phyloP scores from a whole-genome alignment of 2,797 vertebrate species.

The Sternarchorhynchus goeldii region DNA sequence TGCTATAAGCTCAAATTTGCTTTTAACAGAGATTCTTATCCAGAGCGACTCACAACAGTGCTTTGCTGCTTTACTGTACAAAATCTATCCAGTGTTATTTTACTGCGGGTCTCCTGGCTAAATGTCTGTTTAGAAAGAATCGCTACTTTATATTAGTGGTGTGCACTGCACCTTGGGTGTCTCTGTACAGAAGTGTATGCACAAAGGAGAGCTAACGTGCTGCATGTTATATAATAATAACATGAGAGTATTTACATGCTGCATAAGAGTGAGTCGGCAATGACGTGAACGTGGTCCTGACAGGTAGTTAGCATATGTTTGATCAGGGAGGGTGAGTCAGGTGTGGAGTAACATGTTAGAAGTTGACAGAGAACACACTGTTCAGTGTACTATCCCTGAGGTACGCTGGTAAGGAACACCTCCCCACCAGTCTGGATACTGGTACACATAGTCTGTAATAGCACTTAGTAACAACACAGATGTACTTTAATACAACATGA shows the following conservation, averaged over 20 bases:
- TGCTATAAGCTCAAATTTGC: background rate
- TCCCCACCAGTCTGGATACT: background rate
- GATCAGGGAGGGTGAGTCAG: slow-evolving; percentile 26
- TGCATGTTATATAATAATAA: background rate
- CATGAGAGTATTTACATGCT: background rate
- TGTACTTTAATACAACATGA: background rate
- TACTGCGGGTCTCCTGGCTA: slow-evolving; percentile 4
- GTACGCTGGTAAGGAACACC: background rate
- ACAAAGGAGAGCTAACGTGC: background rate
- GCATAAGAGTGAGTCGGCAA: background rate
- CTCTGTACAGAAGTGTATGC: background rate
- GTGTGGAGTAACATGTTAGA: slow-evolving; percentile 27
- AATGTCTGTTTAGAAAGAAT: slow-evolving; percentile 40
- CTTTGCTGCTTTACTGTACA: too few species aligned
- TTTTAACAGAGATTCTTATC: too few species aligned
- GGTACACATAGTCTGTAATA: background rate
- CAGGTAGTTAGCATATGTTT: slow-evolving; percentile 1
- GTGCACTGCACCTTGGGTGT: slow-evolving; percentile 21
- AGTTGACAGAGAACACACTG: slow-evolving; percentile 23
- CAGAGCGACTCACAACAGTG: too few species aligned
- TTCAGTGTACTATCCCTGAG: slow-evolving; percentile 16
- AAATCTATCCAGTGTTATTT: slow-evolving; percentile 23
- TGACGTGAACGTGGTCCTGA: background rate
- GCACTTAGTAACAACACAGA: too few species aligned
- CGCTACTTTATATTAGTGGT: slow-evolving; percentile 23